Percentiles rank a stretch among this genome's conserved stretches.
Evolutionary conservation across 2,797 vertebrate genomes (phyloP).

Genomic region (Falco novaeseelandiae): DNA sequence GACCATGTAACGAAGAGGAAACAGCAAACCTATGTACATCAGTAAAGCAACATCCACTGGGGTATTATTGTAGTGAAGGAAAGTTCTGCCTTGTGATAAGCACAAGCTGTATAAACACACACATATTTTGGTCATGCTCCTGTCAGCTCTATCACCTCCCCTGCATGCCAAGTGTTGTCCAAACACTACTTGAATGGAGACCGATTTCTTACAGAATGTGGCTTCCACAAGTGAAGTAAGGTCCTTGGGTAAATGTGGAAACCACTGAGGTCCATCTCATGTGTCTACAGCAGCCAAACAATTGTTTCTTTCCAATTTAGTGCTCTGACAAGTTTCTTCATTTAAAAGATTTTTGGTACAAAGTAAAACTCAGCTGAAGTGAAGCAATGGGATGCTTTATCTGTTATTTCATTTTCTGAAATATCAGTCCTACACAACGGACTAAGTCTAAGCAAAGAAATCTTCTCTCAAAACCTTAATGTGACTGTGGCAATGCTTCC

Average conservation of each 20-base stretch:
- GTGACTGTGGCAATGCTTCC: neutral
- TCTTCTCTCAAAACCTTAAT: neutral
- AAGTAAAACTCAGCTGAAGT: neutral
- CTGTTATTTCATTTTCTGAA: neutral
- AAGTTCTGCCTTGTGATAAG: neutral
- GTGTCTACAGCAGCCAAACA: neutral
- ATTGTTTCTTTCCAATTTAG: neutral
- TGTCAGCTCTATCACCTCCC: neutral
- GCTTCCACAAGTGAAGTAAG: neutral
- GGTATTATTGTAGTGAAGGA: neutral
- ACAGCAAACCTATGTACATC: rapidly evolving
- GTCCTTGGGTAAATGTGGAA: neutral
- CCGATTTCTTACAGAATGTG: neutral
- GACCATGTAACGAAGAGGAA: neutral
- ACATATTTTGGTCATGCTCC: neutral
- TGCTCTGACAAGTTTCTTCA: neutral
- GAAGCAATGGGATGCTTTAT: neutral
- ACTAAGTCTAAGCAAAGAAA: neutral
- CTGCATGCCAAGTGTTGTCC: neutral
- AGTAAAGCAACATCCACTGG: neutral
- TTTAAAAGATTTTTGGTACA: neutral
- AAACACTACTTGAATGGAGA: neutral
- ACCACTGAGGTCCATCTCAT: neutral
- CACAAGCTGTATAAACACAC: neutral
- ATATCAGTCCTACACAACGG: neutral